These are phyloP conservation scores for Platycheirus albimanus DNA, from an alignment of 2,888 invertebrate species.

Conservation along the genomic window DNA sequence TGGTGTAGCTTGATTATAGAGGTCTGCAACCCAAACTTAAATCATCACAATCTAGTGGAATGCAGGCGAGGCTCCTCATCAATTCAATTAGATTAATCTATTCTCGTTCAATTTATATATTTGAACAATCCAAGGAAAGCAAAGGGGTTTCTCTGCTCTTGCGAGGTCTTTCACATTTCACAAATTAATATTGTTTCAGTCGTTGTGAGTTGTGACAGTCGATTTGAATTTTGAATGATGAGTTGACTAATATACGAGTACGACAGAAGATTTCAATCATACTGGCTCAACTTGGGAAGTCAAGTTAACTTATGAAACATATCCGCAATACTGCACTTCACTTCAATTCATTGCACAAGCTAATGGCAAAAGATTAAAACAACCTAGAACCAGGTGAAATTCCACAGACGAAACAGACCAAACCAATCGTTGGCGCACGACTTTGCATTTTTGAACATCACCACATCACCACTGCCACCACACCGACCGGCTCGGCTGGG, in stretches of 20 bases:
- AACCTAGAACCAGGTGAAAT: constrained; percentile 61
- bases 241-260: no score
- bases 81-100: constrained; percentile 68
- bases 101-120: constrained; percentile 40
- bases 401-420: constrained; percentile 60
- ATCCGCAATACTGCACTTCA: constrained; percentile 34
- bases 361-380: constrained; percentile 2
- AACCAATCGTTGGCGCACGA: constrained; percentile 64
- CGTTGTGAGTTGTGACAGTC: no score
- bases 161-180: constrained; percentile 38
- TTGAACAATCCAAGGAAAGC: neutral
- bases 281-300: no score
- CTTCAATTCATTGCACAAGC: constrained; percentile 44
- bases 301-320: no score
- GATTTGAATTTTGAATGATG: no score
- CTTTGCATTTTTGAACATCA: constrained; percentile 56
- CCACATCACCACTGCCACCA: constrained; percentile 38
- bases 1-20: constrained; percentile 40
- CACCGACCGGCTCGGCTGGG: no score
- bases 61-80: constrained; percentile 37
- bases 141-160: constrained; percentile 10
- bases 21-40: constrained; percentile 37
- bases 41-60: constrained; percentile 37
- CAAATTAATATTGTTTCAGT: constrained; percentile 20
- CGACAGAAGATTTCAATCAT: neutral